Evolutionary conservation across 2,113 vertebrate genomes (phyloP).

Genomic region (Pteropus alecto): DNA sequence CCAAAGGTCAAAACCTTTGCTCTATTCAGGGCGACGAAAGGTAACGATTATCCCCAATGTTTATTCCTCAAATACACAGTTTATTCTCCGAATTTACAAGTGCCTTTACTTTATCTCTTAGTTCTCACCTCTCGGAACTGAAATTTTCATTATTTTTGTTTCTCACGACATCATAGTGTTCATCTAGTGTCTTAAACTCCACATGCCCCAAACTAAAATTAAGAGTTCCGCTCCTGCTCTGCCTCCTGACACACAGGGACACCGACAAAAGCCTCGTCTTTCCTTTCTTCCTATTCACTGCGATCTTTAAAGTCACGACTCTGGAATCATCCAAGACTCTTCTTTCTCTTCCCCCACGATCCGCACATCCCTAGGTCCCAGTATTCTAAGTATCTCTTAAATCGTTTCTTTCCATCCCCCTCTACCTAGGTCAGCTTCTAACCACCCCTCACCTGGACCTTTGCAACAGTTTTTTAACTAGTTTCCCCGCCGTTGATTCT

Average conservation of each 20-base stretch:
- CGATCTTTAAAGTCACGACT: background rate
- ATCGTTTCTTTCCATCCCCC: background rate
- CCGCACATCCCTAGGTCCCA: background rate
- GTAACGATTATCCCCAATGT: background rate
- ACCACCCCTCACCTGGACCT: background rate
- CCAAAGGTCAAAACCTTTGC: slow-evolving; percentile 21
- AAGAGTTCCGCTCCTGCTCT: background rate
- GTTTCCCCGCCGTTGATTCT: background rate
- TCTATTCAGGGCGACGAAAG: background rate
- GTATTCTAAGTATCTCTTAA: background rate
- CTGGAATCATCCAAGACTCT: background rate
- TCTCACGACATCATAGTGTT: background rate
- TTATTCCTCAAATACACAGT: background rate
- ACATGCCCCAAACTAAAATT: background rate
- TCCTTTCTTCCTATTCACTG: background rate
- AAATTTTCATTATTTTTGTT: slow-evolving; percentile 23
- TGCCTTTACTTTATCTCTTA: background rate
- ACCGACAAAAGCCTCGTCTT: background rate
- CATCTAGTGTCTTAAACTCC: background rate
- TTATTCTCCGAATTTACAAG: background rate
- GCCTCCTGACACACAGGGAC: background rate
- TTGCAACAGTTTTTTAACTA: background rate
- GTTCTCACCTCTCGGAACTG: background rate
- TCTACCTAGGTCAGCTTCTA: background rate
- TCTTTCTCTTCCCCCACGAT: background rate